Evolutionary conservation across 2,888 invertebrate species (phyloP).

Genomic region (Cylindroiulus punctatus): DNA sequence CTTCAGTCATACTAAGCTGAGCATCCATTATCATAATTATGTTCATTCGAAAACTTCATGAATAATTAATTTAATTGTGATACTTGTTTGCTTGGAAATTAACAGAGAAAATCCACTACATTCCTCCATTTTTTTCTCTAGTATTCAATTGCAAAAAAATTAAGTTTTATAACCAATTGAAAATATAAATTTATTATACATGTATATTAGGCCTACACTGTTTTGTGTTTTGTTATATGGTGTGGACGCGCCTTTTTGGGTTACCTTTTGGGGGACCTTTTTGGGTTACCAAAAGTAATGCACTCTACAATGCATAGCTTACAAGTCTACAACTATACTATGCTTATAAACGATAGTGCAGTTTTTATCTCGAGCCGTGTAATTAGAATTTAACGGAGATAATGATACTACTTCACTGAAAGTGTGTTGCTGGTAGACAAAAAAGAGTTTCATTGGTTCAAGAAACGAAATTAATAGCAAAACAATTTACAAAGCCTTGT

Average conservation of each 20-base stretch:
- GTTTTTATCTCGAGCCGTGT: background rate
- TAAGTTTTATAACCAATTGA: no score
- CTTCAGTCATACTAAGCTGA: no score
- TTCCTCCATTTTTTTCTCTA: no score
- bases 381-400: background rate
- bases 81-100: no score
- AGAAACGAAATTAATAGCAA: background rate
- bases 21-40: no score
- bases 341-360: background rate
- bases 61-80: no score
- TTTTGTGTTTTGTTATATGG: no score
- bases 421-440: background rate
- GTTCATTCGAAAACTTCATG: no score
- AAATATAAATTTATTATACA: no score
- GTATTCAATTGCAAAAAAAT: no score
- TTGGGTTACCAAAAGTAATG: background rate
- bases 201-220: no score
- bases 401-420: slow-evolving; percentile 14
- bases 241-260: background rate
- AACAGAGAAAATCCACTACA: no score
- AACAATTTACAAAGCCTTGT: background rate
- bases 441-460: background rate
- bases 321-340: background rate
- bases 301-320: background rate
- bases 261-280: background rate